Evolutionary conservation across 2,888 invertebrate species (phyloP), one percentile per base, ranked within the genome.

Genomic region (Melipona bicolor): DNA sequence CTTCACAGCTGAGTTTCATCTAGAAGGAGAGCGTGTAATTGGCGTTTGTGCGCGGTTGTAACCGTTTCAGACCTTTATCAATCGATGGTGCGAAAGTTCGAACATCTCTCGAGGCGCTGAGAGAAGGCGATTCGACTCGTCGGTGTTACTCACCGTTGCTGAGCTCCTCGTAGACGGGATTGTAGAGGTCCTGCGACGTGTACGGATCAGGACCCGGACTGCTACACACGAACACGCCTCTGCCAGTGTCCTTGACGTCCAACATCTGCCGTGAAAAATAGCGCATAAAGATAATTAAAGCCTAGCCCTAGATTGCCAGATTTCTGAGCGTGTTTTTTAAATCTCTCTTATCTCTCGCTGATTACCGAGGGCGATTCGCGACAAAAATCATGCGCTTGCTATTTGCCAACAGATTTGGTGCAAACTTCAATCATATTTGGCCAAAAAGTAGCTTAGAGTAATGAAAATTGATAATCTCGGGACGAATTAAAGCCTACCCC

Each of bases 81-180:
- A 19, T 54, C 27, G 52, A 3, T 13, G 36, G 21, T 17, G 54
- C 6, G 49, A 24, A 43, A 68, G 56, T 27, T 52, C 54, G 50
- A 61, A 72, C 13, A 17, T 65, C 9, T 0, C 21, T 2, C 5
- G 4, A 24, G 43, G 32, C 19, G n/a, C 24, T 11, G 52, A 17
- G n/a, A 59, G 9, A 43, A 15, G 27, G 6, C n/a, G 27, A 4
- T 52, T 64, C 9, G 24, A 27, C 13, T 27, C 17, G 32, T 52
- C 54, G n/a, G 15, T 50, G 21, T 72, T 68, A 96, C 89, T 96
- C 96, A 75, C 96, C 96, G 92, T 97, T 96, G 86, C 96, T 96
- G 65, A 98, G 95, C 93, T 98, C 98, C 95, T 98, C 98, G 95
- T 98, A 98, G 43, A 98, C 97, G 74, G 97, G 97, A 91, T 98